Evolutionary conservation across 2,888 invertebrate genomes (phyloP).

Genomic region (Germaria angustata): DNA sequence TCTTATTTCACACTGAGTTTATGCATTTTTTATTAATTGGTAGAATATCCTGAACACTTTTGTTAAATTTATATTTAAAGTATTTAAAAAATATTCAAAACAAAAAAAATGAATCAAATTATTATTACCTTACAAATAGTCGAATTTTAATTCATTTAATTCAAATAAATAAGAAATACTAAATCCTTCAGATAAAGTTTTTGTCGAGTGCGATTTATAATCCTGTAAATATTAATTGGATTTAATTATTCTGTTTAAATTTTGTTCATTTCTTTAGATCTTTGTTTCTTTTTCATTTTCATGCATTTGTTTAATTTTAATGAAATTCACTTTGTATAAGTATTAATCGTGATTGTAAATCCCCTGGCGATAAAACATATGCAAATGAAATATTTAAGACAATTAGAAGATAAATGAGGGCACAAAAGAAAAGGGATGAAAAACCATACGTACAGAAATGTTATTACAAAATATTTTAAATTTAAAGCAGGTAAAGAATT

Average conservation of each 20-base stretch:
- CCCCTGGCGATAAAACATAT: background rate
- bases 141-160: too few relatives aligned
- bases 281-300: background rate
- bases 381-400: conserved; percentile 6
- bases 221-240: background rate
- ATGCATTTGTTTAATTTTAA: conserved; percentile 2
- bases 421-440: background rate
- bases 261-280: background rate
- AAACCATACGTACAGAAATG: background rate
- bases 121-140: too few relatives aligned
- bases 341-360: background rate
- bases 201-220: conserved; percentile 8
- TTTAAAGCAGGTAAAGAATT: background rate
- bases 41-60: too few relatives aligned
- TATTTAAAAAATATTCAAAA: too few relatives aligned
- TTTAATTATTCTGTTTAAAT: background rate
- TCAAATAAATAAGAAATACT: too few relatives aligned
- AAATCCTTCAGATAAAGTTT: background rate
- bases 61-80: too few relatives aligned
- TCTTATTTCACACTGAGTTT: too few relatives aligned
- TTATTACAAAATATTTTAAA: background rate
- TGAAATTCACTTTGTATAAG: background rate
- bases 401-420: background rate
- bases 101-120: too few relatives aligned
- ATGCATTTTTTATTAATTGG: too few relatives aligned